phyloP scores from a whole-genome alignment of 2,797 vertebrate genomes.

The Manis pentadactyla region DNA sequence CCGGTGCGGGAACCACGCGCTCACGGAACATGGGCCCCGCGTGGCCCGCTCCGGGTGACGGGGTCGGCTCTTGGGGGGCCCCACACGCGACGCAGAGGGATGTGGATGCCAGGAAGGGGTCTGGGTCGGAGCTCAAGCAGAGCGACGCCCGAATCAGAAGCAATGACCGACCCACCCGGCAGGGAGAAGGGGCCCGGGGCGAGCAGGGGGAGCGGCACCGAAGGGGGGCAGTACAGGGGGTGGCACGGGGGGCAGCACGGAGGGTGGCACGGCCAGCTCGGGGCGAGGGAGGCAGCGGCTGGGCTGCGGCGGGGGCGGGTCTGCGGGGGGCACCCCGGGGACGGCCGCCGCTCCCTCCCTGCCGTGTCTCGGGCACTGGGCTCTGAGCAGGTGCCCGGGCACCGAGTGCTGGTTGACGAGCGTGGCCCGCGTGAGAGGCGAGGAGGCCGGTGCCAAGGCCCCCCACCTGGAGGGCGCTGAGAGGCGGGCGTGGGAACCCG shows the following conservation, averaged over 20 bases:
- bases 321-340: too few relatives aligned
- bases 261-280: neutral
- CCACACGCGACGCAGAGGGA: neutral
- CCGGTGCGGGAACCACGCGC: too few relatives aligned
- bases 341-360: too few relatives aligned
- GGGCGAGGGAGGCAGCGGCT: neutral
- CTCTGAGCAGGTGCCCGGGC: too few relatives aligned
- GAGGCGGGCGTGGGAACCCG: too few relatives aligned
- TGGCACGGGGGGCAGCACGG: too few relatives aligned
- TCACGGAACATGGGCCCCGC: neutral
- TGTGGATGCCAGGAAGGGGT: neutral
- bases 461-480: too few relatives aligned
- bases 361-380: too few relatives aligned
- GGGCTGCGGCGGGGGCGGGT: neutral
- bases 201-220: neutral
- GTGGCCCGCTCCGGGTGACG: too few relatives aligned
- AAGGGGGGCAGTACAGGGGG: neutral
- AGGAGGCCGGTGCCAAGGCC: too few relatives aligned
- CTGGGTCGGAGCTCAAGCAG: neutral
- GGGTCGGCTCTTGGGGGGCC: neutral
- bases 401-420: too few relatives aligned
- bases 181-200: neutral
- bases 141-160: accelerated
- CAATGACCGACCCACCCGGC: neutral
- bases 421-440: too few relatives aligned